These are phyloP conservation scores for Malurus splendens DNA, from an alignment of 2,797 vertebrate genomes.

Conservation along the genomic window DNA sequence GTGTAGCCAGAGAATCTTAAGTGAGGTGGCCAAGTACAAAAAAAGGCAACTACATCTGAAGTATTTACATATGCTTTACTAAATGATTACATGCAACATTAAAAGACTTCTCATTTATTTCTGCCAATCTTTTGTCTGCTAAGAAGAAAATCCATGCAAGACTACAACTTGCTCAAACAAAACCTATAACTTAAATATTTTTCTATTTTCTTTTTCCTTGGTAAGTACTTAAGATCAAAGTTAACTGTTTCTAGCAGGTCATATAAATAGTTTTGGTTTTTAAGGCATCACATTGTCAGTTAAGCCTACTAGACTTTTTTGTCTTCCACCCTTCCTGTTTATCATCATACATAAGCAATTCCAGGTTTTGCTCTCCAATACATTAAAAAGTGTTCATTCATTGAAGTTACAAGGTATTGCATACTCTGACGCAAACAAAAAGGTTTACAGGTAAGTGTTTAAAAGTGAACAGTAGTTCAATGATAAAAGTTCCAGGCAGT, in stretches of 20 bases:
- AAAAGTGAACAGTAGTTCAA: neutral
- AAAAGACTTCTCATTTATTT: neutral
- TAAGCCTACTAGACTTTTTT: neutral
- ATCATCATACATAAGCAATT: neutral
- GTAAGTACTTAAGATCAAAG: neutral
- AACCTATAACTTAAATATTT: neutral
- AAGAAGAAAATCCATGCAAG: neutral
- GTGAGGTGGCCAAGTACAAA: fast-evolving
- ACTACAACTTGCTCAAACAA: neutral
- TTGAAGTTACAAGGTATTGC: neutral
- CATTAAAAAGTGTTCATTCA: neutral
- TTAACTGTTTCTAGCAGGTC: neutral
- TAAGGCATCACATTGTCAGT: neutral
- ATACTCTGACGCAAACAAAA: neutral
- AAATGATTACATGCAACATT: neutral
- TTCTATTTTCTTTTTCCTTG: neutral
- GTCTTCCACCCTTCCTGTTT: neutral
- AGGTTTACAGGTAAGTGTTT: neutral
- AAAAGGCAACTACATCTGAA: neutral
- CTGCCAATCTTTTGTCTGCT: neutral
- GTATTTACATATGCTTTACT: neutral
- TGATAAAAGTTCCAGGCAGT: neutral
- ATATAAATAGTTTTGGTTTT: fast-evolving
- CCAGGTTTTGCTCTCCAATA: neutral
- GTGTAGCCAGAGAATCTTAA: fast-evolving